phyloP scores from a whole-genome alignment of 2,113 vertebrate species.

The Myotis brandtii region DNA sequence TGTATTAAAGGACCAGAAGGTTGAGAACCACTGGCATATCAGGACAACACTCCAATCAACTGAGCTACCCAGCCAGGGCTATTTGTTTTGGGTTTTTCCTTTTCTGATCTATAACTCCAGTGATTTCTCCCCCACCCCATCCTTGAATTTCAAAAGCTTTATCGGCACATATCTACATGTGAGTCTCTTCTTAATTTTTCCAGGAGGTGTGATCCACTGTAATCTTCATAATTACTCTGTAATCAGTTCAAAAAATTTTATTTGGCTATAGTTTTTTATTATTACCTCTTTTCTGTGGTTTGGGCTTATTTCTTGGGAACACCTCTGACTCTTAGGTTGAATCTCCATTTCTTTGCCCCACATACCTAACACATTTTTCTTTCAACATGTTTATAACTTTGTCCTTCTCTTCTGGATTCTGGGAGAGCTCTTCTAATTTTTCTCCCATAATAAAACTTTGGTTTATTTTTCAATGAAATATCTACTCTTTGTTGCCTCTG shows the following conservation, averaged over 20 bases:
- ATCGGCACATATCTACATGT: not conserved
- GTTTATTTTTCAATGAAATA: not conserved
- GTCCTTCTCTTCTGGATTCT: not conserved
- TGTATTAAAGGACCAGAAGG: too few species aligned
- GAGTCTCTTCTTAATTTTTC: not conserved
- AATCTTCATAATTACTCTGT: not conserved
- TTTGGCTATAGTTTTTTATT: not conserved
- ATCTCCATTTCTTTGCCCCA: not conserved
- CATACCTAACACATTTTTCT: not conserved
- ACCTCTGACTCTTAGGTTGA: not conserved
- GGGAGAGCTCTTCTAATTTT: not conserved
- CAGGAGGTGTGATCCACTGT: not conserved
- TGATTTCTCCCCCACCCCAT: fast-evolving
- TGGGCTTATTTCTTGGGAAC: not conserved
- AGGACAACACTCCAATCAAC: not conserved
- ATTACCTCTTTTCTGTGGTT: not conserved
- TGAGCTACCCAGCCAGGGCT: not conserved
- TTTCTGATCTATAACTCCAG: not conserved
- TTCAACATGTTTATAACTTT: not conserved
- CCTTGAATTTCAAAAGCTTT: not conserved
- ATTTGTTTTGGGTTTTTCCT: not conserved
- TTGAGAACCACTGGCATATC: not conserved
- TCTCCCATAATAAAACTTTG: not conserved
- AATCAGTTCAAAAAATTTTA: not conserved
- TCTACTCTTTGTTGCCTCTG: not conserved